These are phyloP conservation scores for Agrilus planipennis DNA, from an alignment of 1,140 invertebrate species.

Conservation along the genomic window DNA sequence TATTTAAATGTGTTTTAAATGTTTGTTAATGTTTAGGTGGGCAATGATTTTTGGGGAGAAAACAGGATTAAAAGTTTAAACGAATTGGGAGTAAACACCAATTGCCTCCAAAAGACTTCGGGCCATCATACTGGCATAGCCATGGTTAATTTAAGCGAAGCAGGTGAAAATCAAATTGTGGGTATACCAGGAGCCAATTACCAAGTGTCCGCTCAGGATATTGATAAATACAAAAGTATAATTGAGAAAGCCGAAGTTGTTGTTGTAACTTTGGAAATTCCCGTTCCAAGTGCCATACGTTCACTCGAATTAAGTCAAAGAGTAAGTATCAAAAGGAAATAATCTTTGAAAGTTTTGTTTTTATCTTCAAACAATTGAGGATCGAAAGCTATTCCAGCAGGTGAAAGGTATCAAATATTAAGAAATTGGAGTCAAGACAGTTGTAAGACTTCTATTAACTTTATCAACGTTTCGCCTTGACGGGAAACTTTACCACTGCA, in stretches of 20 bases:
- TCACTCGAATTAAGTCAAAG: slow-evolving; percentile 67
- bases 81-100: slow-evolving; percentile 49
- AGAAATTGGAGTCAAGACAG: too few species aligned
- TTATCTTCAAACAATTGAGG: too few species aligned
- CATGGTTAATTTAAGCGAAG: slow-evolving; percentile 63
- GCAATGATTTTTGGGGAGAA: slow-evolving; percentile 71
- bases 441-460: too few species aligned
- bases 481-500: too few species aligned
- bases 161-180: slow-evolving; percentile 88
- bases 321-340: too few species aligned
- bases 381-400: too few species aligned
- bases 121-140: slow-evolving; percentile 62
- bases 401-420: too few species aligned
- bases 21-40: too few species aligned
- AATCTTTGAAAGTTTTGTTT: too few species aligned
- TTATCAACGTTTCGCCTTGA: too few species aligned
- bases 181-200: slow-evolving; percentile 83
- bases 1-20: too few species aligned
- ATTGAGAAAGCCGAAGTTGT: slow-evolving; percentile 60
- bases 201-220: slow-evolving; percentile 49
- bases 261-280: slow-evolving; percentile 81
- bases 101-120: slow-evolving; percentile 43
- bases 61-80: slow-evolving; percentile 64
- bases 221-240: slow-evolving; percentile 45
- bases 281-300: slow-evolving; percentile 54